Evolutionary conservation across 2,113 vertebrate species (phyloP), one percentile per base, ranked within the genome.

Genomic region (Oreocharis arfaki): DNA sequence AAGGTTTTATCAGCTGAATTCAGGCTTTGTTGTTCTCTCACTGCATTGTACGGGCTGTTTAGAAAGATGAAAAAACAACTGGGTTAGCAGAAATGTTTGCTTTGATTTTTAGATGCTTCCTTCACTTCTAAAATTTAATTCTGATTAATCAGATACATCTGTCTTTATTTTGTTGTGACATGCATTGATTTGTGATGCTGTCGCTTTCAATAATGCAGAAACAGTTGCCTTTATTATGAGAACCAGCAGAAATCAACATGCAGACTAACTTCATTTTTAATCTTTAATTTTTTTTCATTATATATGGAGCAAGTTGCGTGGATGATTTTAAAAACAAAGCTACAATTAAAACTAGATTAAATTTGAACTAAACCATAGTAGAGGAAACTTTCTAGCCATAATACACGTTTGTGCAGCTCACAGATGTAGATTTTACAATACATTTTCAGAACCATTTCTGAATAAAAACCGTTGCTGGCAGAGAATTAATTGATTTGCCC

Each of bases 101-200:
- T 98, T 97, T 96, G 68, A 90, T 96, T 96, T 96, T 97, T 90
- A 92, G 64, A 93, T 93, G 78, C 91, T 96, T 97, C 84, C 86
- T 96, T 96, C 89, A 49, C 90, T 95, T 94, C 64, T 90, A 80
- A 96, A 97, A 97, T 97, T 97, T 98, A 98, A 98, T 98, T 98
- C 96, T 97, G 97, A 98, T 98, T 98, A 97, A 98, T 98, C 97
- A 97, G 97, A 93, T 93, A 90, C 96, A 98, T 97, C 96, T 96
- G 97, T 97, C 97, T 98, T 96, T 94, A 93, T 97, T 97, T 97
- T 97, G 84, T 93, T 97, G 92, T 97, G 96, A 96, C 96, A 95
- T 87, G 65, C 96, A 97, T 96, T 98, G 97, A 98, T 98, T 98
- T 96, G 97, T 96, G 96, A 97, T 92, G 95, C 96, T 97, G 94